Evolutionary conservation across 2,113 vertebrate genomes (phyloP).

Genomic region (Porphyrio hochstetteri): DNA sequence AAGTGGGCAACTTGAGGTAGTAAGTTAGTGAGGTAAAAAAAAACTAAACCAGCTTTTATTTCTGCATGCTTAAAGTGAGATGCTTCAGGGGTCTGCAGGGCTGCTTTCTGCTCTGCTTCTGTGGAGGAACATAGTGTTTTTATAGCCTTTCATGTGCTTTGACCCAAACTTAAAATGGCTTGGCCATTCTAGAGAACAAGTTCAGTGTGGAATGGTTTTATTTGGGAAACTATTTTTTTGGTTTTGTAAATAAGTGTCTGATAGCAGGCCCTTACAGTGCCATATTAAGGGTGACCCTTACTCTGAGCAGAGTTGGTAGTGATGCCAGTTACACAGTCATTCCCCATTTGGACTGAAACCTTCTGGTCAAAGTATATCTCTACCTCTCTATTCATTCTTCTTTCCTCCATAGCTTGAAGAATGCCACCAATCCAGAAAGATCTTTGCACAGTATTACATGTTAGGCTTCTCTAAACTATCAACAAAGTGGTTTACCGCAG

Average conservation of each 20-base stretch:
- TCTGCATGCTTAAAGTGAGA: background rate
- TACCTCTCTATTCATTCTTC: background rate
- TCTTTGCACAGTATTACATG: background rate
- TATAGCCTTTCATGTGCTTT: background rate
- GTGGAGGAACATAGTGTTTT: background rate
- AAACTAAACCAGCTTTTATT: background rate
- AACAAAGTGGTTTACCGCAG: background rate
- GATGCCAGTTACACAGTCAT: background rate
- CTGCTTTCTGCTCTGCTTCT: background rate
- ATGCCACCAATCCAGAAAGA: background rate
- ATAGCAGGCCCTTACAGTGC: background rate
- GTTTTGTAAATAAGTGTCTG: background rate
- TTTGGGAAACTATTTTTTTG: background rate
- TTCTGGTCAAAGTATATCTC: background rate
- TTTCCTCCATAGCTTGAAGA: background rate
- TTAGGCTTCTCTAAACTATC: background rate
- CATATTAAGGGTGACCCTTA: background rate
- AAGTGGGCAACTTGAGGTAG: background rate
- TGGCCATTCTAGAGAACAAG: background rate
- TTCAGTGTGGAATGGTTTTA: background rate
- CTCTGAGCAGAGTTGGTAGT: background rate
- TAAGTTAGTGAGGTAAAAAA: slow-evolving; percentile 32
- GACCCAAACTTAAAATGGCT: background rate
- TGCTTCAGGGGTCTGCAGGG: background rate
- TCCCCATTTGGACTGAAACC: background rate